A percentile compares a stretch with the other conserved stretches of the same genome.
Evolutionary conservation across 2,888 invertebrate species (phyloP).

Genomic region (Hartigia nigra): DNA sequence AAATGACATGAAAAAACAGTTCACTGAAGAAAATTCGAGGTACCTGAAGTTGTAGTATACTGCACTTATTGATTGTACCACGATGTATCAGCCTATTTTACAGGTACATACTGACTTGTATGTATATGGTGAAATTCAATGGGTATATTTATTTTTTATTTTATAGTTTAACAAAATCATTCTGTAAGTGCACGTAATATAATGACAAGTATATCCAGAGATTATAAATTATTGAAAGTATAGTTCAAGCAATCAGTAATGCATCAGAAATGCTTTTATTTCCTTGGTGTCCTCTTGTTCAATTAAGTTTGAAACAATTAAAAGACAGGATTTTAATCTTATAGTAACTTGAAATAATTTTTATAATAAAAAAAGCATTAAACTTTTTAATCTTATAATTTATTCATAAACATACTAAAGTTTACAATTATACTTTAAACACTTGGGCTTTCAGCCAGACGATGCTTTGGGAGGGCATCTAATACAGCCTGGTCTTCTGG

Average conservation of each 20-base stretch:
- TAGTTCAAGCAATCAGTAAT: neutral
- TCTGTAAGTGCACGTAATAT: neutral
- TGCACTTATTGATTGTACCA: slow-evolving; percentile 41
- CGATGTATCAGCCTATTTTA: neutral
- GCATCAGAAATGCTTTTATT: neutral
- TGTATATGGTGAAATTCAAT: neutral
- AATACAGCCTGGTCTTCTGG: slow-evolving; percentile 67
- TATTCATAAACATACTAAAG: neutral
- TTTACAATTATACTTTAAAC: neutral
- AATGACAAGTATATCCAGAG: neutral
- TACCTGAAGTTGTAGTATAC: slow-evolving; percentile 44
- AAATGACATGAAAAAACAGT: neutral
- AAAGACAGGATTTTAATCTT: neutral
- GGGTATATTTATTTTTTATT: neutral
- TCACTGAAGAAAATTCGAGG: slow-evolving; percentile 5
- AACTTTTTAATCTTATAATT: slow-evolving; percentile 2
- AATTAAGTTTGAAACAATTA: neutral
- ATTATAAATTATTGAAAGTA: neutral
- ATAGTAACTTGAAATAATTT: neutral
- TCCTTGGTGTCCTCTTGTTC: neutral
- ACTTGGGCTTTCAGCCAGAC: neutral
- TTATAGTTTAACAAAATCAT: neutral
- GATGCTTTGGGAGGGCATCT: slow-evolving; percentile 49
- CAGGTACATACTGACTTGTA: neutral
- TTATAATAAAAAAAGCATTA: slow-evolving; percentile 12